Evolutionary conservation across 2,797 vertebrate species (phyloP).

Genomic region (Graptemys geographica): DNA sequence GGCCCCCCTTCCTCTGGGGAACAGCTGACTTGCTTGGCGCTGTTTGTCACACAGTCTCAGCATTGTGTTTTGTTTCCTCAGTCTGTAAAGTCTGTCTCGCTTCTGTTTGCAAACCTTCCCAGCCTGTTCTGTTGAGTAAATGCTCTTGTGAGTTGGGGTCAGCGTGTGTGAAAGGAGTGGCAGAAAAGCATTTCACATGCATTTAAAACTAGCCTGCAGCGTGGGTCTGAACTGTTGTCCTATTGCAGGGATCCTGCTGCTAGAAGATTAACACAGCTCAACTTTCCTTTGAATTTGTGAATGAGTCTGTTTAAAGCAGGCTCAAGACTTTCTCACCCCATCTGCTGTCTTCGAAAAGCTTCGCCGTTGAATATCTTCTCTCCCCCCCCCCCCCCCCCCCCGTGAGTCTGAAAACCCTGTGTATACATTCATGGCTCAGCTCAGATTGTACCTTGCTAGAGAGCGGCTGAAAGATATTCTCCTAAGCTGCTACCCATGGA

Average conservation of each 20-base stretch:
- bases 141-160: not conserved
- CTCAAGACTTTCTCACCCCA: not conserved
- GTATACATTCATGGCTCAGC: not conserved
- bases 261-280: not conserved
- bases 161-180: not conserved
- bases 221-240: not conserved
- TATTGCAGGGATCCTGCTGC: not conserved
- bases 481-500: not conserved
- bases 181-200: not conserved
- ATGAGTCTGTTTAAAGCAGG: not conserved
- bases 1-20: not conserved
- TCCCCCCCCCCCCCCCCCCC: accelerated
- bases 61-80: not conserved
- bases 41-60: not conserved
- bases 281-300: not conserved
- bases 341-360: not conserved
- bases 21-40: not conserved
- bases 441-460: not conserved
- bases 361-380: not conserved
- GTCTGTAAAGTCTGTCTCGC: not conserved
- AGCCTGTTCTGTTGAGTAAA: not conserved
- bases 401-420: not conserved
- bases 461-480: not conserved
- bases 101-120: not conserved
- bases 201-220: not conserved